These are phyloP conservation scores for Sphaerophoria taeniata DNA, from an alignment of 2,888 invertebrate genomes.

Conservation along the genomic window DNA sequence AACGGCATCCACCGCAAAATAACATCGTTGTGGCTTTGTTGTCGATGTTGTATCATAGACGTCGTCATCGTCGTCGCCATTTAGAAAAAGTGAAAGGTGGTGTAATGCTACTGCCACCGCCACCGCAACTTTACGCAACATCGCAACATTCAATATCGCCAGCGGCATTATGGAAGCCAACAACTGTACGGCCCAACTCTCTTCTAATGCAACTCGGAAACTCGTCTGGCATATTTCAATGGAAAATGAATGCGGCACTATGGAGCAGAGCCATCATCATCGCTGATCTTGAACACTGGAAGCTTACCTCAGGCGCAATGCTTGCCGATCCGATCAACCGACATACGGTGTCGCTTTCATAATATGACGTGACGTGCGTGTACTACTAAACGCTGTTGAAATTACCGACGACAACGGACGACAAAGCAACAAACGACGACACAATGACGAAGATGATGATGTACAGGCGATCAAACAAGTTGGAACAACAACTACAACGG, in stretches of 20 bases:
- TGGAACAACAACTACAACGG: constrained; percentile 12
- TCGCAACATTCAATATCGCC: neutral
- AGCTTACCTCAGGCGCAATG: constrained; percentile 43
- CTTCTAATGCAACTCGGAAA: constrained; percentile 42
- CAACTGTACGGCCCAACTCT: constrained; percentile 22
- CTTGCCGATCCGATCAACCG: constrained; percentile 33
- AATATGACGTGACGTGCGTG: constrained; percentile 72
- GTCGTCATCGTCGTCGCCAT: constrained; percentile 23
- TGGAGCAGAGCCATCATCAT: neutral
- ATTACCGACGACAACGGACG: constrained; percentile 62
- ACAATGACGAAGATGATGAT: constrained; percentile 54
- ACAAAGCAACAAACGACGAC: constrained; percentile 38
- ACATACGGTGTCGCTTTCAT: constrained; percentile 66
- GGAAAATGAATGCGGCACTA: constrained; percentile 43
- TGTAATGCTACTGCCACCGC: constrained; percentile 45
- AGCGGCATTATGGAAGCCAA: constrained; percentile 22
- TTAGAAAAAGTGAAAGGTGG: constrained; percentile 66
- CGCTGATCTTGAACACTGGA: constrained; percentile 37
- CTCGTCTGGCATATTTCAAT: constrained; percentile 64
- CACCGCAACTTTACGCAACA: constrained; percentile 29
- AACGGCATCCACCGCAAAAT: constrained; percentile 25
- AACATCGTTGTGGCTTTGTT: constrained; percentile 2
- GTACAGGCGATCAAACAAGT: constrained; percentile 48
- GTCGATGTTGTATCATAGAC: no score
- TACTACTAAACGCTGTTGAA: constrained; percentile 69